Evolutionary conservation across 2,113 vertebrate species (phyloP).

Genomic region (Petrocephalus microphthalmus): DNA sequence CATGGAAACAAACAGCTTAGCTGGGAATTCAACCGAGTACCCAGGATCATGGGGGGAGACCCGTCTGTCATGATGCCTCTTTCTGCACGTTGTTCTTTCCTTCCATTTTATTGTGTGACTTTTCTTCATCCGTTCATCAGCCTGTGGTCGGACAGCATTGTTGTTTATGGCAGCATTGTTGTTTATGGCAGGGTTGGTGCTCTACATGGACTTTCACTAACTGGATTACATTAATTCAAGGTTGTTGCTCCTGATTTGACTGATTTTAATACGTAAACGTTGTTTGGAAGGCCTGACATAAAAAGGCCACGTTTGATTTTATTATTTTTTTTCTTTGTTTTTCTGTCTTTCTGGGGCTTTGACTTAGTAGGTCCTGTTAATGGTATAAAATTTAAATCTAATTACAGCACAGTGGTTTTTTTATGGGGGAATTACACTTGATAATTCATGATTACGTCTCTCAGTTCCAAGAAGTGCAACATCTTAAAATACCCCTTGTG

Average conservation of each 20-base stretch:
- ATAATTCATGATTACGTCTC: background rate
- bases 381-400: background rate
- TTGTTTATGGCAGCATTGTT: background rate
- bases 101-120: background rate
- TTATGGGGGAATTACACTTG: background rate
- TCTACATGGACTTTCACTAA: background rate
- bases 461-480: background rate
- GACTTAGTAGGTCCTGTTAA: background rate
- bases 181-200: background rate
- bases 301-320: background rate
- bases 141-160: background rate
- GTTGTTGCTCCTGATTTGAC: background rate
- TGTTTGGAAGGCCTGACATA: background rate
- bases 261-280: background rate
- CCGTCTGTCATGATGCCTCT: background rate
- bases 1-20: background rate
- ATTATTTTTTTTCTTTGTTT: background rate
- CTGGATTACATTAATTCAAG: background rate
- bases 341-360: background rate
- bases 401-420: slow-evolving; percentile 8
- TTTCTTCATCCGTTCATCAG: background rate
- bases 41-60: background rate
- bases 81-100: background rate
- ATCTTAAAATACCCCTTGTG: background rate
- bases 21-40: background rate